Evolutionary conservation across 2,888 invertebrate species (phyloP).

Genomic region (Physocephala rufipes): DNA sequence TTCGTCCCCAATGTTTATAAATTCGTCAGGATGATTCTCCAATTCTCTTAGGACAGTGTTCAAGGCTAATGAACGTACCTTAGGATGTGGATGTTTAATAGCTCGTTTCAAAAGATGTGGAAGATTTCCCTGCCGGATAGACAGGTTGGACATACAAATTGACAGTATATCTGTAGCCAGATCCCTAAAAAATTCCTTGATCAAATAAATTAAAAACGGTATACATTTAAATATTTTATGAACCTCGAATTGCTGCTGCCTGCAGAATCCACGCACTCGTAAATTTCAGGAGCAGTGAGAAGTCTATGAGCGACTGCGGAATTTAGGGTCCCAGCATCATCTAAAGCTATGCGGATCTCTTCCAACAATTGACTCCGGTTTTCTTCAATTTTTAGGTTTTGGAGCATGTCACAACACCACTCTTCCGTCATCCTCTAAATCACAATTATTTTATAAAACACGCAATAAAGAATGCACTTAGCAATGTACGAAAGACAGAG

Average conservation of each 20-base stretch:
- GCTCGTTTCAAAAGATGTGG: slow-evolving; percentile 71
- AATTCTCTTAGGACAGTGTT: slow-evolving; percentile 69
- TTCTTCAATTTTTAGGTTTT: slow-evolving; percentile 66
- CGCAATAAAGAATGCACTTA: no score
- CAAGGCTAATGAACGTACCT: slow-evolving; percentile 73
- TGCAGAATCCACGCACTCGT: slow-evolving; percentile 70
- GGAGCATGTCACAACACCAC: slow-evolving; percentile 67
- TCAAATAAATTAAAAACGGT: neutral
- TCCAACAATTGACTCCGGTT: slow-evolving; percentile 65
- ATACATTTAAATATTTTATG: neutral
- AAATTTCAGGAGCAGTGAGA: slow-evolving; percentile 70
- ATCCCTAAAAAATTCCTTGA: slow-evolving; percentile 58
- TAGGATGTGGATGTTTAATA: slow-evolving; percentile 71
- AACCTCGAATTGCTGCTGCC: slow-evolving; percentile 3
- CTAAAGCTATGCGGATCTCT: slow-evolving; percentile 66
- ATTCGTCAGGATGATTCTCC: slow-evolving; percentile 34
- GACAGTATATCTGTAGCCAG: slow-evolving; percentile 74
- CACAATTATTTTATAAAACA: neutral
- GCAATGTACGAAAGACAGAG: no score
- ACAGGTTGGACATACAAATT: slow-evolving; percentile 72
- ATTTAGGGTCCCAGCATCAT: slow-evolving; percentile 55
- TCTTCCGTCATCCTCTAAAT: slow-evolving; percentile 60
- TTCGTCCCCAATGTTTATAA: slow-evolving; percentile 46
- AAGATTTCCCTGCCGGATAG: slow-evolving; percentile 70
- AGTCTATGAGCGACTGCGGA: slow-evolving; percentile 61